Conservation (phyloP, 2,888 invertebrate species). For the Eupithecia dodoneata region DNA sequence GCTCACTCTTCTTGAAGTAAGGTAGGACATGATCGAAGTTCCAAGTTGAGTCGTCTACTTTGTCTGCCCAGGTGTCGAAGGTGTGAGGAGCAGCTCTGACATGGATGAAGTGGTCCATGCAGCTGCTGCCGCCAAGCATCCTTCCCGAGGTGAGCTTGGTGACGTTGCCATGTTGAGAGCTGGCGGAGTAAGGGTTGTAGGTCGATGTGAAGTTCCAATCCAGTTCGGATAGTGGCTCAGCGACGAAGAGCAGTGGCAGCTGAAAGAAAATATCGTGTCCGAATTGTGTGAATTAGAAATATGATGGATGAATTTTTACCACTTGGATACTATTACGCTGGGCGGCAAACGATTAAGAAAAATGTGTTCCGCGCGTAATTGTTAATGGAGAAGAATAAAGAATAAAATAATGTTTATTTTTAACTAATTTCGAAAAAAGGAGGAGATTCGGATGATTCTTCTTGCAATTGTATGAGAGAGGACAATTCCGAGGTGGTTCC, state of each 20-base stretch:
- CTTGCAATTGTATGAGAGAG: too few relatives aligned
- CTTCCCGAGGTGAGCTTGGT: conserved; percentile 24
- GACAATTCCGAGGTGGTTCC: too few relatives aligned
- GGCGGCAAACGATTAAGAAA: too few relatives aligned
- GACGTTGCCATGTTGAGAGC: conserved; percentile 15
- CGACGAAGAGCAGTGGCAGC: neutral
- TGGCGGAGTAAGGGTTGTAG: conserved; percentile 45
- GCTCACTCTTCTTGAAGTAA: conserved; percentile 59
- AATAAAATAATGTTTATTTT: too few relatives aligned
- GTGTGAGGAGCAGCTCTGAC: neutral
- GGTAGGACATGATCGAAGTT: conserved; percentile 49
- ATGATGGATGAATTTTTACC: neutral
- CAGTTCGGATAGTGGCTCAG: neutral
- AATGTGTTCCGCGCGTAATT: too few relatives aligned
- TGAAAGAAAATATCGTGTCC: neutral
- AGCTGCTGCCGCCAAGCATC: conserved; percentile 58
- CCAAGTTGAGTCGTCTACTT: conserved; percentile 43
- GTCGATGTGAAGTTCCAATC: conserved; percentile 34
- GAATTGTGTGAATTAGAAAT: neutral
- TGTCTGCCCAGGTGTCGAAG: conserved; percentile 2
- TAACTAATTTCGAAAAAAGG: too few relatives aligned
- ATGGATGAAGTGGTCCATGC: conserved; percentile 45
- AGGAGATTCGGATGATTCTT: too few relatives aligned
- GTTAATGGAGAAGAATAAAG: too few relatives aligned
- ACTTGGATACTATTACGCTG: too few relatives aligned